Base-by-base conservation (phyloP, 1,140 invertebrate species). In the Melipona quadrifasciata region DNA sequence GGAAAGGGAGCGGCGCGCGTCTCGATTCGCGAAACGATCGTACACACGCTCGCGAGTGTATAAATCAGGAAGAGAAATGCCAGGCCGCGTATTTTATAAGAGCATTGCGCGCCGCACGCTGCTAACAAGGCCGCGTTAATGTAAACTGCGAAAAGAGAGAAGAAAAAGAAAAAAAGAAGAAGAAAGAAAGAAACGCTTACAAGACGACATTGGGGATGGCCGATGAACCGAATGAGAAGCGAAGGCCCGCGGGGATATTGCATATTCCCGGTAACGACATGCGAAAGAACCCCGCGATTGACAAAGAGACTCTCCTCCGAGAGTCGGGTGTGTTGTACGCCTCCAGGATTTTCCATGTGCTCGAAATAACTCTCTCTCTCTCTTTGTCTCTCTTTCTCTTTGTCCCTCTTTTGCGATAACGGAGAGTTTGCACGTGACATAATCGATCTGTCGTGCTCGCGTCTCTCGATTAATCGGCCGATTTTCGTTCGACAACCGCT, bases 41-140 rank as follows among this genome's bases (percentile, higher is more conserved):
- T 70, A 58, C 47, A 55, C 75, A n/a, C n/a, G 76, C 34, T 73
- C 76, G 27, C 73, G 39, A 80, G 77, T 80, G 68, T 73, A 73
- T 80, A 84, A 84, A 84, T 84, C 82, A 80, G 74, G 64, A 57
- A 51, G 57, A 34, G 77, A 75, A 74, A 74, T 24, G 71, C 47
- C n/a, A 31, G 57, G 31, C n/a, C 55, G 19, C 70, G 51, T 80
- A 80, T 65, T 58, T 72, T 84, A 79, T 72, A 61, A 84, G 70
- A 39, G 39, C 14, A 24, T 47, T 47, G 24, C n/a, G 68, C 34
- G n/a, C 53, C 12, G 70, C 72, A 39, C 81, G 81, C 81, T 77
- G 81, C 81, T 77, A 76, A 82, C 81, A 68, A 82, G 81, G 75
- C 74, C 80, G 80, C 80, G 80, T 81, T 81, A 81, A 81, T 53